Evolutionary conservation across 2,888 invertebrate species (phyloP).

Genomic region (Eugnorisma glareosa): DNA sequence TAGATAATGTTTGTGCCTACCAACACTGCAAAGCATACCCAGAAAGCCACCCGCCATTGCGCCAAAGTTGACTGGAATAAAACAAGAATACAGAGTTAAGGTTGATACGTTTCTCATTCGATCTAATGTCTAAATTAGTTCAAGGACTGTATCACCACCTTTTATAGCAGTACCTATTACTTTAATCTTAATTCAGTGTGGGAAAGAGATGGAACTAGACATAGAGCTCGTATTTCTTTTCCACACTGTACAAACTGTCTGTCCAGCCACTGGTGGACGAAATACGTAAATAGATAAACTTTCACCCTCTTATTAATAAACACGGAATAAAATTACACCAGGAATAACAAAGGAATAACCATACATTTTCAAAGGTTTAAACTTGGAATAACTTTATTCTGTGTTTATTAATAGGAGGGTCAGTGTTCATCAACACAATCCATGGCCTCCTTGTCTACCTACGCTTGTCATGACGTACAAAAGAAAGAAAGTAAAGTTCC

Average conservation of each 20-base stretch:
- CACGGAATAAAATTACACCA: too few relatives aligned
- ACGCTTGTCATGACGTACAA: too few relatives aligned
- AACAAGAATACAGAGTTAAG: conserved; percentile 11
- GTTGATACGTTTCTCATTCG: background rate
- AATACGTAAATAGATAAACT: too few relatives aligned
- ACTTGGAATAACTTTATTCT: too few relatives aligned
- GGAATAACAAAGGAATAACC: too few relatives aligned
- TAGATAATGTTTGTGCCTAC: conserved; percentile 92
- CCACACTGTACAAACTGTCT: background rate
- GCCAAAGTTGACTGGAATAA: conserved; percentile 80
- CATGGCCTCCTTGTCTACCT: too few relatives aligned
- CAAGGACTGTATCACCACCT: background rate
- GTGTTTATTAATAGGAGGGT: too few relatives aligned
- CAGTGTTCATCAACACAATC: too few relatives aligned
- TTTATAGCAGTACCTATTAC: background rate
- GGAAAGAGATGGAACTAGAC: background rate
- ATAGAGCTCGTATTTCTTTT: background rate
- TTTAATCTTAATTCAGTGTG: background rate
- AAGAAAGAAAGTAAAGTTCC: background rate
- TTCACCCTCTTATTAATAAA: too few relatives aligned
- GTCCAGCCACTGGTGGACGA: too few relatives aligned
- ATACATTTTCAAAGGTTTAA: too few relatives aligned
- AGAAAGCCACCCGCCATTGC: conserved; percentile 92
- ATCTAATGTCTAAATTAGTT: background rate
- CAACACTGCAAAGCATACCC: conserved; percentile 93